Evolutionary conservation across 2,888 invertebrate species (phyloP).

Genomic region (Plebejus argus): DNA sequence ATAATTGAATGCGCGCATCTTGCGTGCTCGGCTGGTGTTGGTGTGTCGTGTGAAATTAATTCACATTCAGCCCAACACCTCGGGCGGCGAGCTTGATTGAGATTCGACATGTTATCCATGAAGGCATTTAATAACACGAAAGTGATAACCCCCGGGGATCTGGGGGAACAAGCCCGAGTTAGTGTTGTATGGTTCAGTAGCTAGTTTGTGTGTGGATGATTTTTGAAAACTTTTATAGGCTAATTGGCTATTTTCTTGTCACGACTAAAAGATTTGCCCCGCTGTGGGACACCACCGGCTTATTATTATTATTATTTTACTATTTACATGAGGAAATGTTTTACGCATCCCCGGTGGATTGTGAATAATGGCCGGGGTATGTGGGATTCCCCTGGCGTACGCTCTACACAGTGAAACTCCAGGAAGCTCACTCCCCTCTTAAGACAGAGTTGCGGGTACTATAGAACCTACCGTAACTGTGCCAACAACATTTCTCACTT

Average conservation of each 20-base stretch:
- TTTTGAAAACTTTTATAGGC: not conserved
- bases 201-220: not conserved
- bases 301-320: too few species aligned
- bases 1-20: slow-evolving; percentile 23
- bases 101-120: slow-evolving; percentile 71
- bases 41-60: slow-evolving; percentile 63
- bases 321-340: too few species aligned
- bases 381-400: too few species aligned
- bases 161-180: not conserved
- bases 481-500: not conserved
- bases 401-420: too few species aligned
- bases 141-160: slow-evolving; percentile 64
- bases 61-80: slow-evolving; percentile 61
- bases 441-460: too few species aligned
- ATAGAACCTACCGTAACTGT: too few species aligned
- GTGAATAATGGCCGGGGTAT: too few species aligned
- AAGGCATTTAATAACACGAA: slow-evolving; percentile 74
- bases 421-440: too few species aligned
- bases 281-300: too few species aligned
- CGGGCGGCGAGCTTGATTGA: slow-evolving; percentile 62
- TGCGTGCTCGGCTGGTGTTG: slow-evolving; percentile 7
- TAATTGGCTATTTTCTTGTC: too few species aligned
- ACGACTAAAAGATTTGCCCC: too few species aligned
- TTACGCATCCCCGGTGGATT: too few species aligned
- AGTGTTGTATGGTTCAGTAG: not conserved